Evolutionary conservation across 2,113 vertebrate genomes (phyloP).

Genomic region (Cavia porcellus): DNA sequence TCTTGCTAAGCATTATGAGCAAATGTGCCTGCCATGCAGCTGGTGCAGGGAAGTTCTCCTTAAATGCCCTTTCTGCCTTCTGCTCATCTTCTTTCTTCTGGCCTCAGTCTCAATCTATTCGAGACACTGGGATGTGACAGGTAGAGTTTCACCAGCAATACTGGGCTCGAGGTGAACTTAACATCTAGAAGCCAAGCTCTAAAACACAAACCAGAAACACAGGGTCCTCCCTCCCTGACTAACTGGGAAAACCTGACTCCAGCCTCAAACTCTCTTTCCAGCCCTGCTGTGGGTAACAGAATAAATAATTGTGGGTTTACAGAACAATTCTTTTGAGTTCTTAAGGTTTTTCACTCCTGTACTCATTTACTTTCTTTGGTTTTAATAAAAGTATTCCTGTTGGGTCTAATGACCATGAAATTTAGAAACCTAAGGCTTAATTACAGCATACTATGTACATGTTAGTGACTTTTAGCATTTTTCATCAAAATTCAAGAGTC

Average conservation of each 20-base stretch:
- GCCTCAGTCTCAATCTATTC: background rate
- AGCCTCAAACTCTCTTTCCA: background rate
- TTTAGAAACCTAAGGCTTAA: background rate
- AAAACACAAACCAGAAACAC: background rate
- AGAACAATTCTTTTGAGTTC: background rate
- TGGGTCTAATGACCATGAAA: background rate
- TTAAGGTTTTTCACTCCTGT: background rate
- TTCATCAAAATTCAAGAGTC: slow-evolving; percentile 7
- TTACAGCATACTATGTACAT: background rate
- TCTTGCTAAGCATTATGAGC: background rate
- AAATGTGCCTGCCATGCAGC: background rate
- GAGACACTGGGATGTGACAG: background rate
- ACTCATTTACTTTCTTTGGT: background rate
- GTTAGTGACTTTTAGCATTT: background rate
- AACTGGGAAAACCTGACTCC: background rate
- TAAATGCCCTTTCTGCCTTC: background rate
- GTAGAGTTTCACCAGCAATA: background rate
- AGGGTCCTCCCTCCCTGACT: background rate
- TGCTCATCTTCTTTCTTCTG: background rate
- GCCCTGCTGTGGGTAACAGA: background rate
- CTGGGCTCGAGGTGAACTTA: background rate
- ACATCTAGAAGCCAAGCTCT: background rate
- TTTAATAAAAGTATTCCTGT: slow-evolving; percentile 39
- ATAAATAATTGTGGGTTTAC: background rate
- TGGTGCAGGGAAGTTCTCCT: background rate